phyloP scores from a whole-genome alignment of 2,797 vertebrate species.

The Anguilla marmorata region DNA sequence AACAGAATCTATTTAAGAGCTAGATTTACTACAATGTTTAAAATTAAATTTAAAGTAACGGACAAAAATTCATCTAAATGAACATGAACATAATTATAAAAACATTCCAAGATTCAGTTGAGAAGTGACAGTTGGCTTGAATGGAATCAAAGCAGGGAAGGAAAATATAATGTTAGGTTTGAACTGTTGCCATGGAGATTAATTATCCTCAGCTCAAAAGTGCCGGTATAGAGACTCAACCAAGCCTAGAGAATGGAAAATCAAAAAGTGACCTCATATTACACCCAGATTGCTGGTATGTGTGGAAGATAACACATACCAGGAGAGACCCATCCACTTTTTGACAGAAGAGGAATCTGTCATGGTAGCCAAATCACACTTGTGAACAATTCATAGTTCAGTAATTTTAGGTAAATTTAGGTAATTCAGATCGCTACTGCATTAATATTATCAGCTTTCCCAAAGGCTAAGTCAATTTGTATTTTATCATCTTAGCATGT shows the following conservation, averaged over 20 bases:
- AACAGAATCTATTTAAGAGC: neutral
- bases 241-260: neutral
- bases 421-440: too few relatives aligned
- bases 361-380: neutral
- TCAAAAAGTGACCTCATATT: neutral
- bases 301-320: neutral
- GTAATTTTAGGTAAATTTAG: too few relatives aligned
- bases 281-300: neutral
- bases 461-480: too few relatives aligned
- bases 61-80: neutral
- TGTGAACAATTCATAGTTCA: neutral
- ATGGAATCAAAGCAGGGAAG: neutral
- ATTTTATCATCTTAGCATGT: too few relatives aligned
- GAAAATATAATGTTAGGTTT: neutral
- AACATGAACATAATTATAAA: neutral
- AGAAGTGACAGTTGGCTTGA: neutral
- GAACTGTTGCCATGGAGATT: slow-evolving; percentile 3
- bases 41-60: neutral
- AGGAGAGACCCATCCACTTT: neutral
- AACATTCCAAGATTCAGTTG: neutral
- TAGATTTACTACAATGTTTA: neutral
- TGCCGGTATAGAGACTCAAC: neutral
- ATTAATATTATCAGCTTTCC: too few relatives aligned
- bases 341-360: neutral
- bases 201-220: neutral